Percentiles rank a stretch among this genome's conserved stretches.
Conservation (phyloP, 2,113 vertebrate species). For the Sus scrofa region DNA sequence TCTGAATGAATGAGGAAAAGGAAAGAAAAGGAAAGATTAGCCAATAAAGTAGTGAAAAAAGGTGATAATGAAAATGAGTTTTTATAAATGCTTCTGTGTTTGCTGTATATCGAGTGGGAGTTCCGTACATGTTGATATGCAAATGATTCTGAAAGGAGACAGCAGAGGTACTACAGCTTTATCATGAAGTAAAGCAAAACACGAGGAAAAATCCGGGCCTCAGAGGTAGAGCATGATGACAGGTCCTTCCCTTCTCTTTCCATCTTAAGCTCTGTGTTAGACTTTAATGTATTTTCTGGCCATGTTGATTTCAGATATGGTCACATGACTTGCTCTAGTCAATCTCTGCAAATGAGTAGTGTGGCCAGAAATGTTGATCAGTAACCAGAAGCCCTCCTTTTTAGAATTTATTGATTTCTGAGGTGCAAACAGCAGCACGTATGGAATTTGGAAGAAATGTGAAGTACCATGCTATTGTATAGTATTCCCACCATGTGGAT, state of each 20-base stretch:
- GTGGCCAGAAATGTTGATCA: neutral
- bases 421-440: neutral
- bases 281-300: neutral
- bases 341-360: neutral
- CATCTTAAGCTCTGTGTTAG: neutral
- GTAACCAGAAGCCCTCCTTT: neutral
- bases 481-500: neutral
- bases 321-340: neutral
- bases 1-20: neutral
- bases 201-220: neutral
- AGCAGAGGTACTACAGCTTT: neutral
- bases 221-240: neutral
- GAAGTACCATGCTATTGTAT: fast-evolving
- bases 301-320: neutral
- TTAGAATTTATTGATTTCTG: neutral
- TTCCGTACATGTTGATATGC: neutral
- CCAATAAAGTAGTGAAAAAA: neutral
- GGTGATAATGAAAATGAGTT: neutral
- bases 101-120: neutral
- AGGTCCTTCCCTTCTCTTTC: neutral
- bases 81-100: neutral
- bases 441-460: neutral
- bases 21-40: neutral
- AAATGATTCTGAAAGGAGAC: neutral
- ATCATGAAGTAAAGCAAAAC: neutral